phyloP scores from a whole-genome alignment of 2,888 invertebrate species.

The Epirrhoe tristata region DNA sequence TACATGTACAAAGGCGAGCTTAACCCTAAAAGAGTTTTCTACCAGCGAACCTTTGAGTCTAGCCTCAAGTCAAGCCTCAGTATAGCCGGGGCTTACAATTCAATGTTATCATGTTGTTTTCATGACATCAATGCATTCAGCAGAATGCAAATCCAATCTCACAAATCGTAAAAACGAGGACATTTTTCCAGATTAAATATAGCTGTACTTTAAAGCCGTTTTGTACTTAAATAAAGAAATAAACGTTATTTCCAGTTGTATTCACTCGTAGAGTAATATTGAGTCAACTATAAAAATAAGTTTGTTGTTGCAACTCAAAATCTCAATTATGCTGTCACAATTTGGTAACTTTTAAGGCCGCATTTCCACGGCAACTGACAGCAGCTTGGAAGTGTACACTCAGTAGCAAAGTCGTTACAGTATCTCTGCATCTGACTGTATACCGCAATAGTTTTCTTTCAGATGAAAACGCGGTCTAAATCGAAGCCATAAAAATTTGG shows the following conservation, averaged over 20 bases:
- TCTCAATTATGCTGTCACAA: background rate
- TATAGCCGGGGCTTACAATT: too few relatives aligned
- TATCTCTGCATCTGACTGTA: too few relatives aligned
- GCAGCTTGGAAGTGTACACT: too few relatives aligned
- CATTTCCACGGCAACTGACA: too few relatives aligned
- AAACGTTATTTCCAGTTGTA: conserved; percentile 23
- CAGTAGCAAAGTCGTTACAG: too few relatives aligned
- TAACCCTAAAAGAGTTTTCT: too few relatives aligned
- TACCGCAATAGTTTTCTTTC: too few relatives aligned
- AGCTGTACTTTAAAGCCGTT: conserved; percentile 12
- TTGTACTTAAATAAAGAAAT: conserved; percentile 18
- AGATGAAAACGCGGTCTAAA: too few relatives aligned
- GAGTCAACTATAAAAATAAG: background rate
- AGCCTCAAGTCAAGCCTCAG: too few relatives aligned
- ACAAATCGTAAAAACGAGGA: conserved; percentile 10
- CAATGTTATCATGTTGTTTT: background rate
- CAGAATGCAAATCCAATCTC: background rate
- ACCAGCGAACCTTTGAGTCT: too few relatives aligned
- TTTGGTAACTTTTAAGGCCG: background rate
- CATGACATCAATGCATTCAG: background rate
- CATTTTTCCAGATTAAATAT: conserved; percentile 23
- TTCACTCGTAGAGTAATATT: conserved; percentile 19
- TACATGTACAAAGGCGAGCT: too few relatives aligned
- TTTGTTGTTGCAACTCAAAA: background rate
- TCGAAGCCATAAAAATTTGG: too few relatives aligned